These are phyloP conservation scores for Cynaeus angustus DNA, from an alignment of 2,888 invertebrate genomes.

Conservation along the genomic window DNA sequence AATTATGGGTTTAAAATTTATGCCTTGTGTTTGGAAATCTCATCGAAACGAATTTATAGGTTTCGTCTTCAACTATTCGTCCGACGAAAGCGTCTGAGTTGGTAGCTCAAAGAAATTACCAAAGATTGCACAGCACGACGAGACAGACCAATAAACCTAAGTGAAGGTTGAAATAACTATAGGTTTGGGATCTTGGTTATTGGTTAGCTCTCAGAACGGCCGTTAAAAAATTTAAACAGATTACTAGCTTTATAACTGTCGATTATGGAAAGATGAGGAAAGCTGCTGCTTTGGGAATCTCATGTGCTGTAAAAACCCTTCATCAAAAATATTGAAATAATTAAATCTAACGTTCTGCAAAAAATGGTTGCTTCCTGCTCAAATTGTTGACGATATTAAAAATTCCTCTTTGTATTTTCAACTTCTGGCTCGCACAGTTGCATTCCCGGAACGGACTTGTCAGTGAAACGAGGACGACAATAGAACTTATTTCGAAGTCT, in stretches of 20 bases:
- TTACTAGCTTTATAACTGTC: slow-evolving; percentile 52
- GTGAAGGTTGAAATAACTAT: slow-evolving; percentile 51
- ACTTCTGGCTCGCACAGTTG: slow-evolving; percentile 17
- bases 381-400: slow-evolving; percentile 40
- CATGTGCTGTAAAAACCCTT: background rate
- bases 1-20: slow-evolving; percentile 47
- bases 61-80: slow-evolving; percentile 18
- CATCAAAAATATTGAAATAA: slow-evolving; percentile 35
- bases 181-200: slow-evolving; percentile 54
- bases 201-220: slow-evolving; percentile 53
- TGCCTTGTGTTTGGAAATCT: slow-evolving; percentile 32
- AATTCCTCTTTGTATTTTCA: slow-evolving; percentile 32
- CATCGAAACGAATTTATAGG: slow-evolving; percentile 32
- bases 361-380: slow-evolving; percentile 4
- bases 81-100: slow-evolving; percentile 11
- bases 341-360: slow-evolving; percentile 17
- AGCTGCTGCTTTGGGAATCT: slow-evolving; percentile 40
- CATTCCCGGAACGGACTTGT: slow-evolving; percentile 47
- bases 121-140: slow-evolving; percentile 35
- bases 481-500: slow-evolving; percentile 53
- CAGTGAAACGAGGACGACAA: slow-evolving; percentile 52
- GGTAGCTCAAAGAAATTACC: slow-evolving; percentile 37
- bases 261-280: slow-evolving; percentile 50
- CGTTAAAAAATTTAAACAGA: slow-evolving; percentile 56
- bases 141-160: slow-evolving; percentile 47